phyloP scores from a whole-genome alignment of 2,888 invertebrate genomes.

The Drosophila kanekoi region DNA sequence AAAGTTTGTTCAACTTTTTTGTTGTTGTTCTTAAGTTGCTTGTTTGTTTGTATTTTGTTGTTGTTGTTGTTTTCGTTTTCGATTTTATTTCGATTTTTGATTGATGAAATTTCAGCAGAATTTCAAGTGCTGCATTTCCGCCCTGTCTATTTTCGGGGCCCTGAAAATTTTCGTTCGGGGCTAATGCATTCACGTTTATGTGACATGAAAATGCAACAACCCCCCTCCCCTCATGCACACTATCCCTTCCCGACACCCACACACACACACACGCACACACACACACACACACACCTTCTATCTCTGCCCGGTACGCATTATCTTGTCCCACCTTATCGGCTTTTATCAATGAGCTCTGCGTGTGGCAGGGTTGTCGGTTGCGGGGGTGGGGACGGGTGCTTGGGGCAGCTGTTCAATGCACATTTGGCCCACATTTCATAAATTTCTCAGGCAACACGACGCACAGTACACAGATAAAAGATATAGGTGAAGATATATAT shows the following conservation, averaged over 20 bases:
- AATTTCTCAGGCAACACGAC: slow-evolving; percentile 35
- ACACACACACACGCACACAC: no score
- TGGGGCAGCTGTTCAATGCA: slow-evolving; percentile 41
- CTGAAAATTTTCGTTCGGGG: slow-evolving; percentile 6
- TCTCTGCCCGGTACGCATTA: slow-evolving; percentile 25
- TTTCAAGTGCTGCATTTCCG: slow-evolving; percentile 42
- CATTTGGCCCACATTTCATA: slow-evolving; percentile 70
- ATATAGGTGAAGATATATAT: slow-evolving; percentile 19
- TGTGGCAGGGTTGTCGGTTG: neutral
- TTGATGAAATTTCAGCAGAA: slow-evolving; percentile 55
- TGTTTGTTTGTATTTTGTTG: slow-evolving; percentile 28
- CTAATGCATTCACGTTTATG: neutral
- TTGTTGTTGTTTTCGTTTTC: slow-evolving; percentile 15
- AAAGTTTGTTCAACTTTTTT: slow-evolving; percentile 54
- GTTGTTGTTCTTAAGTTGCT: slow-evolving; percentile 24
- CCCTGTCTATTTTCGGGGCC: slow-evolving; percentile 5
- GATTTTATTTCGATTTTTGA: slow-evolving; percentile 24
- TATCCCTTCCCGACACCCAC: no score
- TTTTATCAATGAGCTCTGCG: slow-evolving; percentile 49
- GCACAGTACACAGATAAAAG: slow-evolving; percentile 24
- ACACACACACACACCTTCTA: neutral
- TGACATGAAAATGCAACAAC: slow-evolving; percentile 4
- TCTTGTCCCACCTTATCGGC: slow-evolving; percentile 41
- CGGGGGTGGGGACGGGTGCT: neutral
- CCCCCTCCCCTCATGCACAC: no score